Evolutionary conservation across 2,888 invertebrate genomes (phyloP).

Genomic region (Reticulitermes lucifugus): DNA sequence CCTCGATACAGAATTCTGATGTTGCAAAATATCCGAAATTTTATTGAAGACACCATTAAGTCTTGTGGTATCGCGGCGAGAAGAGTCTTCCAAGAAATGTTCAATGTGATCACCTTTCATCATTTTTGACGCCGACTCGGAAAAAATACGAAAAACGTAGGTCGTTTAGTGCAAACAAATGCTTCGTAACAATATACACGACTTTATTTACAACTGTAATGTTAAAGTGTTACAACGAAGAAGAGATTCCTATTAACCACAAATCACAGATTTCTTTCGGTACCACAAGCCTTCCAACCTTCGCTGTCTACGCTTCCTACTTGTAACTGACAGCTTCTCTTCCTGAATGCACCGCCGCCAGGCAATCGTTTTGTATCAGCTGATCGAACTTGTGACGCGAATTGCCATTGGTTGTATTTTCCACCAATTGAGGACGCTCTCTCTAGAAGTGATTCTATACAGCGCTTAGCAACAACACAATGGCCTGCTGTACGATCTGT

Average conservation of each 20-base stretch:
- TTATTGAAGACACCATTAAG: conserved; percentile 56
- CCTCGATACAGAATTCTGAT: conserved; percentile 52
- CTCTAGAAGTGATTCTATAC: no score
- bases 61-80: conserved; percentile 51
- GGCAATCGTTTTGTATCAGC: conserved; percentile 34
- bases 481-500: not conserved
- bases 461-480: conserved; percentile 27
- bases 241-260: not conserved
- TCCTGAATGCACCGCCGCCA: conserved; percentile 22
- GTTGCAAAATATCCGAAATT: conserved; percentile 55
- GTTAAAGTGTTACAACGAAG: not conserved
- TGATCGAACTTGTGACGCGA: conserved; percentile 7
- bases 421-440: conserved; percentile 11
- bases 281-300: not conserved
- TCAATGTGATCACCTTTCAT: conserved; percentile 48
- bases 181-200: not conserved
- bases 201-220: not conserved
- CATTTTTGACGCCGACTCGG: conserved; percentile 5
- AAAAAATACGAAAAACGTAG: not conserved
- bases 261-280: not conserved
- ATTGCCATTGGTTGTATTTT: conserved; percentile 4
- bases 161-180: not conserved
- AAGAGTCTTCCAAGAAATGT: conserved; percentile 49
- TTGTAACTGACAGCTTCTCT: conserved; percentile 17
- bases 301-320: not conserved